Conservation (phyloP, 2,888 invertebrate genomes). For the Drosophila fungiperda region DNA sequence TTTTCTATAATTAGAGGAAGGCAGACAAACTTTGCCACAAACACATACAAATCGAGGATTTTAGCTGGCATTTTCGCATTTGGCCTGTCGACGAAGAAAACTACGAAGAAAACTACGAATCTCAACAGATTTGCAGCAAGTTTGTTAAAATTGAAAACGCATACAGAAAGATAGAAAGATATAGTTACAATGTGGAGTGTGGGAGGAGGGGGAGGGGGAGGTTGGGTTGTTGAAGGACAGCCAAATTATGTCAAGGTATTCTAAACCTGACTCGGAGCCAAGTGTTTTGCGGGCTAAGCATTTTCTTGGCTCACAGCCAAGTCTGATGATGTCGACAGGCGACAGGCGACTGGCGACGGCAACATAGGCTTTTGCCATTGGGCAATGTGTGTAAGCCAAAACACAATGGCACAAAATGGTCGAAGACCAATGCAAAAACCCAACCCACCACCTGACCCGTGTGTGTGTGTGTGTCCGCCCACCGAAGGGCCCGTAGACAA, state of each 20-base stretch:
- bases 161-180: conserved; percentile 34
- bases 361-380: conserved; percentile 16
- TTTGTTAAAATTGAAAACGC: conserved; percentile 72
- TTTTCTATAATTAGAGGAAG: conserved; percentile 49
- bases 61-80: conserved; percentile 15
- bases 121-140: conserved; percentile 70
- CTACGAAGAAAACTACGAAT: conserved; percentile 55
- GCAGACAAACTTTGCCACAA: conserved; percentile 33
- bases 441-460: conserved; percentile 2
- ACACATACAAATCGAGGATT: conserved; percentile 3
- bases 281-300: conserved; percentile 65
- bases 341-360: conserved; percentile 27
- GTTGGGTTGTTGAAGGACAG: conserved; percentile 16
- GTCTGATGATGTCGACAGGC: conserved; percentile 56
- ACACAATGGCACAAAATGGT: conserved; percentile 44
- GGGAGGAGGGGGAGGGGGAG: not conserved
- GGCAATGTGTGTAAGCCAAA: conserved; percentile 37
- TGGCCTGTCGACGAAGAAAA: conserved; percentile 24
- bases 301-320: conserved; percentile 71
- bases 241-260: conserved; percentile 75
- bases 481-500: conserved; percentile 62
- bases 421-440: conserved; percentile 2
- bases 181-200: not conserved
- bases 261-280: conserved; percentile 52
- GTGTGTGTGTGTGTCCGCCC: conserved; percentile 4